Evolutionary conservation across 2,797 vertebrate genomes (phyloP).

Genomic region (Fringilla coelebs): DNA sequence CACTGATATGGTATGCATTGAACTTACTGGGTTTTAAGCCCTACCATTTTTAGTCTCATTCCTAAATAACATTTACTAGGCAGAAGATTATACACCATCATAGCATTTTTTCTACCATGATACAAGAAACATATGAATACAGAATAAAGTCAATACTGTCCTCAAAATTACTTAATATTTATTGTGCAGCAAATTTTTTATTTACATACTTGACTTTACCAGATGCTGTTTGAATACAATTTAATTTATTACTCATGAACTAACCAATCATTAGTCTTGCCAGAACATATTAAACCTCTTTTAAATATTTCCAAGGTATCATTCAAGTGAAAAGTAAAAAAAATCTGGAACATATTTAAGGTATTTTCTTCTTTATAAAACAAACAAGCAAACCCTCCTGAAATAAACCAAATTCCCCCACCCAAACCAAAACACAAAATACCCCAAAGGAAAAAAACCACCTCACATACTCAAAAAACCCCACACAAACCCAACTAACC

Average conservation of each 20-base stretch:
- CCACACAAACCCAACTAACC: neutral
- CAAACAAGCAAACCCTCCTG: neutral
- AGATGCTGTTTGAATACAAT: neutral
- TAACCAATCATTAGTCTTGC: neutral
- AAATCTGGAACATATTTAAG: neutral
- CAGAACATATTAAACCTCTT: neutral
- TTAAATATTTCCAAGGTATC: neutral
- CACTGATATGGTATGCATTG: neutral
- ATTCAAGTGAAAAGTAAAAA: neutral
- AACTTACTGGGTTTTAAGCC: neutral
- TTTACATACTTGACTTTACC: neutral
- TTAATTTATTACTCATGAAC: neutral
- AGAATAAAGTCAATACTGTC: neutral
- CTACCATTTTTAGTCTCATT: neutral
- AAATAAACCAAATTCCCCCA: neutral
- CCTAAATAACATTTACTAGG: neutral
- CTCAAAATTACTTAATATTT: neutral
- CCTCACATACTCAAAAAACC: neutral
- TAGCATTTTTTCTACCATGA: neutral
- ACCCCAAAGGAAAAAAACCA: accelerated
- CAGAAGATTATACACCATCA: neutral
- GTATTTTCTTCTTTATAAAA: neutral
- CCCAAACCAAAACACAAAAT: neutral
- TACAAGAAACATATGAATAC: neutral
- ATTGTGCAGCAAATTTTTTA: neutral